phyloP scores from a whole-genome alignment of 1,140 invertebrate species.

The Hyphantria cunea region DNA sequence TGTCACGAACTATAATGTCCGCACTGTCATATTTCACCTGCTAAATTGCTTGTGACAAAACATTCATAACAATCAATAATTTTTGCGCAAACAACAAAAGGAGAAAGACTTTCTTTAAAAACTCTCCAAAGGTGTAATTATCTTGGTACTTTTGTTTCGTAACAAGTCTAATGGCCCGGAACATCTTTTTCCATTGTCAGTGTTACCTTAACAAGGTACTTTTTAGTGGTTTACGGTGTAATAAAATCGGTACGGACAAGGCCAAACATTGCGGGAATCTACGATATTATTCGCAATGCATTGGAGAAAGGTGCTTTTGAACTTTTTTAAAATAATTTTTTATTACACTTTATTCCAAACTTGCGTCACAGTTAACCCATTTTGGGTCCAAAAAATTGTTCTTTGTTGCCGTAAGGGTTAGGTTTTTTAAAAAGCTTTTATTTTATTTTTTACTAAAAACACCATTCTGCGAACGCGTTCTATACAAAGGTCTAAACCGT shows the following conservation, averaged over 20 bases:
- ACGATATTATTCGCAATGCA: slow-evolving; percentile 59
- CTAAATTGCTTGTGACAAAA: slow-evolving; percentile 58
- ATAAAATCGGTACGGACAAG: slow-evolving; percentile 73
- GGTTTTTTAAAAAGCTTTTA: slow-evolving; percentile 56
- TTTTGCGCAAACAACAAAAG: slow-evolving; percentile 62
- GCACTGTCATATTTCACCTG: slow-evolving; percentile 58
- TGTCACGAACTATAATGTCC: slow-evolving; percentile 23
- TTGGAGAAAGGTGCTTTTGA: slow-evolving; percentile 45
- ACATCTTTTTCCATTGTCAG: slow-evolving; percentile 65
- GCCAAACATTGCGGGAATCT: slow-evolving; percentile 76
- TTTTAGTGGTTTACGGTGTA: slow-evolving; percentile 76
- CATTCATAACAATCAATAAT: slow-evolving; percentile 64
- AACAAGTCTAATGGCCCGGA: slow-evolving; percentile 60
- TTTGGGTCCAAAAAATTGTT: slow-evolving; percentile 50
- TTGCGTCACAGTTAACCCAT: slow-evolving; percentile 67
- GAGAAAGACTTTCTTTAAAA: slow-evolving; percentile 76
- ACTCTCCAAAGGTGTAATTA: slow-evolving; percentile 66
- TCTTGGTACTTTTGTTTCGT: slow-evolving; percentile 61
- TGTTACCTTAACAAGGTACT: slow-evolving; percentile 56
- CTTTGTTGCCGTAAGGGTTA: slow-evolving; percentile 73
- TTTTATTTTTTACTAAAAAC: slow-evolving; percentile 25
- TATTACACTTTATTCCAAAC: slow-evolving; percentile 35
- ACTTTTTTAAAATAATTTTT: slow-evolving; percentile 26
- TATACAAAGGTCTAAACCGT: slow-evolving; percentile 64
- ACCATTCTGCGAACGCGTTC: slow-evolving; percentile 69